These are phyloP conservation scores for Drosophila nr. perissopoda DNA, from an alignment of 2,888 invertebrate genomes.

Conservation along the genomic window DNA sequence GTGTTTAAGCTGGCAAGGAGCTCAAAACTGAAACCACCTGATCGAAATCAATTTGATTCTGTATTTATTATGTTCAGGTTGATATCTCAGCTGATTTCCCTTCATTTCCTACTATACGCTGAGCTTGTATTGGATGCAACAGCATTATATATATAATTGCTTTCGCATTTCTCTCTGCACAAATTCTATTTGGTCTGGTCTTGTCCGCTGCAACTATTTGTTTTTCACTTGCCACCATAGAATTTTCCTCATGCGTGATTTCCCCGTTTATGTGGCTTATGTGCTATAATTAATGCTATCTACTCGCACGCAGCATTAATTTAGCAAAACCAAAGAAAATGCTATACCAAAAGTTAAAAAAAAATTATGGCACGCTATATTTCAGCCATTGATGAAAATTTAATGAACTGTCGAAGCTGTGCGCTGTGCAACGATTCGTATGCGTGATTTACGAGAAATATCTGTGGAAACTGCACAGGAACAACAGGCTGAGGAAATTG, in stretches of 20 bases:
- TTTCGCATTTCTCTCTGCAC: conserved; percentile 1
- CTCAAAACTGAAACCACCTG: conserved; percentile 4
- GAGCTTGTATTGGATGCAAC: conserved; percentile 1
- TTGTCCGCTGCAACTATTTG: conserved; percentile 41
- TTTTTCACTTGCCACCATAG: conserved; percentile 28
- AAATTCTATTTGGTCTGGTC: conserved; percentile 9
- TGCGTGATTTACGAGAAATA: conserved; percentile 62
- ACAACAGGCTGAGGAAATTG: conserved; percentile 2
- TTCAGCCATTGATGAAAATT: conserved; percentile 62
- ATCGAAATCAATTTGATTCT: conserved; percentile 16
- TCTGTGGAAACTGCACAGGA: conserved; percentile 30
- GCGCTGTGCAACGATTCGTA: conserved; percentile 62
- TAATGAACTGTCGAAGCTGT: conserved; percentile 72
- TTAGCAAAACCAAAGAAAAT: conserved; percentile 54
- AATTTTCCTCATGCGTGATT: neutral
- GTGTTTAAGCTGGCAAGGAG: conserved; percentile 27
- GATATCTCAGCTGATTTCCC: too few species aligned
- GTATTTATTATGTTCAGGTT: neutral
- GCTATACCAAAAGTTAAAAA: conserved; percentile 30
- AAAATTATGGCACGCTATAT: conserved; percentile 35
- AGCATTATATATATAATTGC: conserved; percentile 8
- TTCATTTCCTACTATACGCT: neutral
- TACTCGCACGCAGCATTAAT: conserved; percentile 55
- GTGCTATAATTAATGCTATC: conserved; percentile 67
- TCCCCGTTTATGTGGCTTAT: conserved; percentile 51